These are phyloP conservation scores for Nomada ferruginata DNA, from an alignment of 2,888 invertebrate genomes.

Conservation along the genomic window DNA sequence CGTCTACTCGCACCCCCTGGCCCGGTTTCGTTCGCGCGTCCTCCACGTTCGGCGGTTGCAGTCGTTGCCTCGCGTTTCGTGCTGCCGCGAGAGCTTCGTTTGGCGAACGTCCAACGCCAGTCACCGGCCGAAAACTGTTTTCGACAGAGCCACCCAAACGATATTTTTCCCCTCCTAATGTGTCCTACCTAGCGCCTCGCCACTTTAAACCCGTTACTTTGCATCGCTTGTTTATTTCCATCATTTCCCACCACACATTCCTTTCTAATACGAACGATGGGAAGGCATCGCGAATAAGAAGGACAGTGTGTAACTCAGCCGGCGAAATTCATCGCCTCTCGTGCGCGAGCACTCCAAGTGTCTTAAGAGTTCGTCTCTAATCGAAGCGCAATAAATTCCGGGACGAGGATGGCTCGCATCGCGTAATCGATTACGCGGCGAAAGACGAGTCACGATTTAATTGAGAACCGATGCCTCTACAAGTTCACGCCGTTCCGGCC, in stretches of 20 bases:
- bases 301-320: too few relatives aligned
- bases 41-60: conserved; percentile 32
- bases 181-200: conserved; percentile 33
- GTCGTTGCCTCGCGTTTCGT: conserved; percentile 43
- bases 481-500: too few relatives aligned
- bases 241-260: too few relatives aligned
- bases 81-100: conserved; percentile 70
- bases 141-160: conserved; percentile 76
- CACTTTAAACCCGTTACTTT: too few relatives aligned
- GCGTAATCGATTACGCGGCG: background rate
- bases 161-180: conserved; percentile 74
- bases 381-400: conserved; percentile 37
- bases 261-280: too few relatives aligned
- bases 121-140: conserved; percentile 78
- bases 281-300: too few relatives aligned
- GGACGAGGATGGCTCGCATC: background rate
- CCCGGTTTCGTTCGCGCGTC: conserved; percentile 41
- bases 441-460: too few relatives aligned
- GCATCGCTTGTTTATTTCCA: too few relatives aligned
- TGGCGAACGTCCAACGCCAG: conserved; percentile 77
- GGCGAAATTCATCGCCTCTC: background rate
- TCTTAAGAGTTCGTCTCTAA: conserved; percentile 3
- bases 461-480: too few relatives aligned
- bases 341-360: background rate
- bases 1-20: conserved; percentile 22